Evolutionary conservation across 2,888 invertebrate species (phyloP).

Genomic region (Unio pictorum): DNA sequence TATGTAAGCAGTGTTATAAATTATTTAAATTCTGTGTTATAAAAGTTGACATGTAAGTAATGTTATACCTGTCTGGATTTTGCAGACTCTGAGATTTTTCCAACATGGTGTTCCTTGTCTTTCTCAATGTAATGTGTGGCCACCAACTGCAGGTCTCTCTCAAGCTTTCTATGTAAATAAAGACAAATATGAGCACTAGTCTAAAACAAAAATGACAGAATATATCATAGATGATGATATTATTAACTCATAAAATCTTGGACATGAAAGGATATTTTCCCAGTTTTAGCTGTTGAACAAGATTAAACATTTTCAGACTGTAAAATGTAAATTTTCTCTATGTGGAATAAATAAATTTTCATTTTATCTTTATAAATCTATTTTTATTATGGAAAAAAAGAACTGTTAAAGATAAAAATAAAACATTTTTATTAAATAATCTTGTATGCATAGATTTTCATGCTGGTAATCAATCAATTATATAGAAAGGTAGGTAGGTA

Average conservation of each 20-base stretch:
- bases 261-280: not conserved
- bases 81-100: slow-evolving; percentile 43
- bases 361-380: too few species aligned
- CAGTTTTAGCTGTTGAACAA: not conserved
- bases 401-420: too few species aligned
- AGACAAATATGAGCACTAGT: not conserved
- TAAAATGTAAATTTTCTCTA: not conserved
- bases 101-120: slow-evolving; percentile 56
- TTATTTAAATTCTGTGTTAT: not conserved
- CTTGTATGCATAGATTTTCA: too few species aligned
- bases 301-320: not conserved
- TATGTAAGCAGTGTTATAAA: not conserved
- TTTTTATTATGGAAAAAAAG: too few species aligned
- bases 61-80: slow-evolving; percentile 43
- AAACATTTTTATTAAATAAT: too few species aligned
- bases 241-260: too few species aligned
- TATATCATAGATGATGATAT: not conserved
- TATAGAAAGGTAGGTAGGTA: too few species aligned
- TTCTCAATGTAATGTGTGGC: slow-evolving; percentile 69
- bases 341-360: not conserved
- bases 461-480: too few species aligned
- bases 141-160: slow-evolving; percentile 65
- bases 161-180: slow-evolving; percentile 49
- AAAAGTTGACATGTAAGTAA: not conserved
- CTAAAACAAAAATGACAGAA: not conserved